Percentiles rank a stretch among this genome's conserved stretches.
Conservation (phyloP, 2,797 vertebrate species). For the Pangasius sanitwongsei region DNA sequence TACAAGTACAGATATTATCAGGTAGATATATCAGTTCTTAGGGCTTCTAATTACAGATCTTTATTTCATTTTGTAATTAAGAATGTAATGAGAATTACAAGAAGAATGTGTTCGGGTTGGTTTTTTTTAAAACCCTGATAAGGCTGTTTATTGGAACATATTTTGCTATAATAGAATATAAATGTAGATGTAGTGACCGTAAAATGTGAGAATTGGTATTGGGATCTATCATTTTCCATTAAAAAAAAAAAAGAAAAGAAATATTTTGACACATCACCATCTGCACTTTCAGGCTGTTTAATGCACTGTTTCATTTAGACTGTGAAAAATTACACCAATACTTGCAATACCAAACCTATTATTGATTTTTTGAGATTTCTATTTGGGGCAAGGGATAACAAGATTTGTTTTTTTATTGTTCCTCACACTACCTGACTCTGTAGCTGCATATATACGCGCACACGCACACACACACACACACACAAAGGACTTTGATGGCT, state of each 20-base stretch:
- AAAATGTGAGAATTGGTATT: conserved; percentile 2
- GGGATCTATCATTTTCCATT: conserved; percentile 28
- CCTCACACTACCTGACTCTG: background rate
- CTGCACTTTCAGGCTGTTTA: conserved; percentile 21
- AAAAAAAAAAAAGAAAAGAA: background rate
- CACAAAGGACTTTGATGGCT: background rate
- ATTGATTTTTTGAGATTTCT: conserved; percentile 20
- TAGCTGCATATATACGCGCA: background rate
- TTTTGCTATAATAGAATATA: background rate
- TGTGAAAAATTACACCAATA: conserved; percentile 22
- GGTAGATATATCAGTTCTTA: conserved; percentile 11
- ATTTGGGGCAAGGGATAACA: conserved; percentile 10
- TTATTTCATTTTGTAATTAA: conserved; percentile 24
- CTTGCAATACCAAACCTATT: background rate
- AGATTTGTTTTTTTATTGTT: conserved; percentile 13
- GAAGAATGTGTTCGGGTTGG: background rate
- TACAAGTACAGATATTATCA: conserved; percentile 29
- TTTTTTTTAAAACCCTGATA: background rate
- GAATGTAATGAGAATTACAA: conserved; percentile 20
- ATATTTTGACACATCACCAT: conserved; percentile 3
- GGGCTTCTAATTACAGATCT: conserved; percentile 31
- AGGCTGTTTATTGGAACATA: conserved; percentile 10
- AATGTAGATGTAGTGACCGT: background rate
- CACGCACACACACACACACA: background rate
- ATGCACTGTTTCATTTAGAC: conserved; percentile 16